These are phyloP conservation scores for Neelides folsomi DNA, from an alignment of 2,888 invertebrate species.

Conservation along the genomic window DNA sequence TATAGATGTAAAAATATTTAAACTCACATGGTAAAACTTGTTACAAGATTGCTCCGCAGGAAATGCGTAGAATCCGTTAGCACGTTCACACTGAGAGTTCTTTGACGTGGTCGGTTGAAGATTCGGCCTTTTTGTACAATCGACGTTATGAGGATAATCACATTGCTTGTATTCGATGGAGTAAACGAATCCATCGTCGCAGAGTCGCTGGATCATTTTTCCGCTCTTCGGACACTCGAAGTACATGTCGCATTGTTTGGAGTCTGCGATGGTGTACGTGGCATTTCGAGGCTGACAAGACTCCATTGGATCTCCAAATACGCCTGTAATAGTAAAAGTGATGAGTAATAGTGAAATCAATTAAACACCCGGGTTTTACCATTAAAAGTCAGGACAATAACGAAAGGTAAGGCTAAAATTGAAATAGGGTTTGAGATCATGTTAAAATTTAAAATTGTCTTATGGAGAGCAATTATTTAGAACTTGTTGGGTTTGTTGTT, in stretches of 20 bases:
- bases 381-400: too few species aligned
- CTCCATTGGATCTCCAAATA: slow-evolving; percentile 17
- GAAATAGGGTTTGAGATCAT: too few species aligned
- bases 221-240: slow-evolving; percentile 46
- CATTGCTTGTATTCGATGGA: slow-evolving; percentile 63
- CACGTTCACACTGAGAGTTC: slow-evolving; percentile 37
- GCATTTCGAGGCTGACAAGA: slow-evolving; percentile 20
- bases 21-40: slow-evolving; percentile 32
- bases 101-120: slow-evolving; percentile 57
- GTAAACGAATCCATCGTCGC: slow-evolving; percentile 69
- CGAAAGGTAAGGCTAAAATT: too few species aligned
- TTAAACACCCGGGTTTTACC: too few species aligned
- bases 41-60: slow-evolving; percentile 34
- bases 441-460: too few species aligned
- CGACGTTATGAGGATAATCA: slow-evolving; percentile 68
- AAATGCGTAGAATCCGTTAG: slow-evolving; percentile 32
- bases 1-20: too few species aligned
- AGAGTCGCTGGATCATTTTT: slow-evolving; percentile 57
- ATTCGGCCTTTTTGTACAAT: slow-evolving; percentile 55
- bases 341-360: too few species aligned
- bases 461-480: too few species aligned
- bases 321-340: slow-evolving; percentile 9
- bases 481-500: too few species aligned
- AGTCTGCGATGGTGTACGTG: slow-evolving; percentile 22
- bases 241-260: slow-evolving; percentile 53